Percentiles rank a stretch among this genome's conserved stretches.
Evolutionary conservation across 2,888 invertebrate species (phyloP).

Genomic region (Drosophila putrida): DNA sequence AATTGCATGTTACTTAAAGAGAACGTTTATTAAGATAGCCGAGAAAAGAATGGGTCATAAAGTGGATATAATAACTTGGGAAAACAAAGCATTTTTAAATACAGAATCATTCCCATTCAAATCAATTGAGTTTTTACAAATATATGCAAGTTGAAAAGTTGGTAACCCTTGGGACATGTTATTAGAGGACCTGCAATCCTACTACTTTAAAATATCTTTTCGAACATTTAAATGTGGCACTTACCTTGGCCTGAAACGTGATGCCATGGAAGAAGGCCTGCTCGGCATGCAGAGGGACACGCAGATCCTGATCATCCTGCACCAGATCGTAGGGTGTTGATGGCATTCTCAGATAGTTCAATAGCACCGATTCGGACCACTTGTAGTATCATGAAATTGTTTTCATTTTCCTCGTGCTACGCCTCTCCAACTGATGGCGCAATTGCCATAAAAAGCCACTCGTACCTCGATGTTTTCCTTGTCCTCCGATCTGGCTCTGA

Average conservation of each 20-base stretch:
- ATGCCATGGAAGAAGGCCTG: conserved; percentile 98
- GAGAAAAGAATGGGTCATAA: too few species aligned
- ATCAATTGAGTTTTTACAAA: too few species aligned
- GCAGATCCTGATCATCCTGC: conserved; percentile 97
- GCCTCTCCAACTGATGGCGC: conserved; percentile 84
- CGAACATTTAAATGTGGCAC: conserved; percentile 42
- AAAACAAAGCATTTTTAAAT: too few species aligned
- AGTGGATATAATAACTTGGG: too few species aligned
- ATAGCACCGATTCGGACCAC: conserved; percentile 86
- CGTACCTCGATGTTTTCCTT: conserved; percentile 51
- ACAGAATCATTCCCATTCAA: too few species aligned
- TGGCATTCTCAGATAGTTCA: conserved; percentile 90
- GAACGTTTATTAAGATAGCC: background rate
- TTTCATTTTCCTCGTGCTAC: conserved; percentile 85
- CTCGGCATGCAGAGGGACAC: conserved; percentile 98
- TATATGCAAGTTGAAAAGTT: too few species aligned
- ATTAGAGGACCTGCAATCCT: too few species aligned
- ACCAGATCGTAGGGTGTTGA: conserved; percentile 97
- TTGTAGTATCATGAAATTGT: conserved; percentile 86
- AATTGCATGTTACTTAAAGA: background rate
- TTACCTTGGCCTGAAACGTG: conserved; percentile 98
- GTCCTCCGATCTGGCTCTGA: conserved; percentile 2
- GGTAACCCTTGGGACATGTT: too few species aligned
- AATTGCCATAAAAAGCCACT: conserved; percentile 84
- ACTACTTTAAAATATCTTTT: too few species aligned